Percentiles rank a stretch among this genome's conserved stretches.
These are phyloP conservation scores for Drosophila neotestacea DNA, from an alignment of 2,888 invertebrate species.

Conservation along the genomic window DNA sequence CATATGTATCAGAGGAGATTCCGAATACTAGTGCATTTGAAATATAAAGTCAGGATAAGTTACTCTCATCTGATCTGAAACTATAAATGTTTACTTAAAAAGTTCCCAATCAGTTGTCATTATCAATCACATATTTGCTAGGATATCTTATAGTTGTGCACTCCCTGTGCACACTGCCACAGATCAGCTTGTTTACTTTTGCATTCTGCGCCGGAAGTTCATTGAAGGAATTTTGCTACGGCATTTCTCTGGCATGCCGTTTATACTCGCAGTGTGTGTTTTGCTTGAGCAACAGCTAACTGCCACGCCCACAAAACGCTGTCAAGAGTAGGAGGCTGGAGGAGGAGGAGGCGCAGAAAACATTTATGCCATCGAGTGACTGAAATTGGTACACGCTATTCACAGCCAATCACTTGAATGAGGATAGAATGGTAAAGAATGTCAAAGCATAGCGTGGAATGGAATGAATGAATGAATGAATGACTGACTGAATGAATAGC, in stretches of 20 bases:
- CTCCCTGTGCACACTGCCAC: no score
- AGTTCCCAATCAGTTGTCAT: no score
- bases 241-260: conserved; percentile 64
- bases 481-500: conserved; percentile 58
- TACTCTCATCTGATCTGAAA: no score
- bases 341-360: neutral
- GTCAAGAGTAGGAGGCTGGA: no score
- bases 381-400: conserved; percentile 32
- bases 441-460: conserved; percentile 2
- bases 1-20: no score
- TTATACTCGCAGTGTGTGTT: conserved; percentile 26
- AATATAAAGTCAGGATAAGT: neutral
- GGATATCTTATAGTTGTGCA: conserved; percentile 1
- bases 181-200: conserved; percentile 24
- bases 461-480: conserved; percentile 36
- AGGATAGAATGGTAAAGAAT: conserved; percentile 15
- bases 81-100: no score
- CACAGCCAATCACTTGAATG: conserved; percentile 32
- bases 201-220: conserved; percentile 64
- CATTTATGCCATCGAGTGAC: conserved; percentile 36
- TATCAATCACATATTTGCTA: neutral
- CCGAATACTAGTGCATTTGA: neutral
- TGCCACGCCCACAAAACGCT: conserved; percentile 9
- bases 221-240: conserved; percentile 66
- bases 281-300: conserved; percentile 17